These are phyloP conservation scores for Xanthia icteritia DNA, from an alignment of 2,888 invertebrate genomes.

Conservation along the genomic window DNA sequence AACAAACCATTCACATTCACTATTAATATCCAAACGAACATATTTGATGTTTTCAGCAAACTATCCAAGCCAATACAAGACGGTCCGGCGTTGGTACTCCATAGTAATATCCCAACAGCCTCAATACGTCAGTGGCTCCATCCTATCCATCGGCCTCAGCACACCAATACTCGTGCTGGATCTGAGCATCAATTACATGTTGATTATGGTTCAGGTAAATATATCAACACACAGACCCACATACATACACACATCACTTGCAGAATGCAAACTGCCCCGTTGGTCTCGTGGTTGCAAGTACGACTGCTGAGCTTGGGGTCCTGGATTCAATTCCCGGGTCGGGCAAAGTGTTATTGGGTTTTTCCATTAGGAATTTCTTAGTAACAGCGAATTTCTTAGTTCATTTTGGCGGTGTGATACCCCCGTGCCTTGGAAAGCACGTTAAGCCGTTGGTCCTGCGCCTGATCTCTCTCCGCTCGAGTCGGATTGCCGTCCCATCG, in stretches of 20 bases:
- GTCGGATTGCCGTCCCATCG: no score
- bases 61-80: constrained; percentile 59
- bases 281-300: no score
- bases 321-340: no score
- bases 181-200: constrained; percentile 79
- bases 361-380: no score
- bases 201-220: constrained; percentile 82
- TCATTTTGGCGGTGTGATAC: no score
- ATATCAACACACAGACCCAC: not conserved
- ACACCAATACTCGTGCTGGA: constrained; percentile 77
- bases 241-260: not conserved
- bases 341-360: no score
- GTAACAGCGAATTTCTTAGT: no score
- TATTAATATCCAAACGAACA: not conserved
- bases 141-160: constrained; percentile 72
- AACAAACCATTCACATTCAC: not conserved
- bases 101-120: constrained; percentile 69
- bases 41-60: constrained; percentile 65
- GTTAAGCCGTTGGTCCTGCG: no score
- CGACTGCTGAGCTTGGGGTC: no score
- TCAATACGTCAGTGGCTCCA: constrained; percentile 72
- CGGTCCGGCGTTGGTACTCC: constrained; percentile 71
- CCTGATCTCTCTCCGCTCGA: no score
- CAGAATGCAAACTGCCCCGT: no score
- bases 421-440: no score